Conservation (phyloP, 2,113 vertebrate genomes). For the Paradoxurus hermaphroditus region DNA sequence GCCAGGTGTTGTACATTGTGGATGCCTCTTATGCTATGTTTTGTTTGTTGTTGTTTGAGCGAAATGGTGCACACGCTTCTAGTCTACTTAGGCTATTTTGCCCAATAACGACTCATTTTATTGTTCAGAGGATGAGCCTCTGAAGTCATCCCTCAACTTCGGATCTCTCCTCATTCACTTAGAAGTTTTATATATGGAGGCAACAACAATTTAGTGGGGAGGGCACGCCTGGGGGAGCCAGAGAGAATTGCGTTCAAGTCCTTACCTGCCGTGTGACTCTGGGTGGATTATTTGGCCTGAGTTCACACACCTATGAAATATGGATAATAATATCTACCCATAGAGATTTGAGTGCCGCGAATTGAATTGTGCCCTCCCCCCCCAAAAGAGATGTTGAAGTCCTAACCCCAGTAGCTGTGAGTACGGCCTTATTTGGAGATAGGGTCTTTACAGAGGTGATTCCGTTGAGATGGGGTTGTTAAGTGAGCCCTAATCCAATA, state of each 20-base stretch:
- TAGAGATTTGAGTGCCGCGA: neutral
- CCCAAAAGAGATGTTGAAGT: neutral
- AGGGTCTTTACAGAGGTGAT: neutral
- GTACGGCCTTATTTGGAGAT: neutral
- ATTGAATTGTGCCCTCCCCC: neutral
- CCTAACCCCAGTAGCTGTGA: neutral
- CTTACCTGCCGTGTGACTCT: neutral
- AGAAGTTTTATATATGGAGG: neutral
- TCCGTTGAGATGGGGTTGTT: neutral
- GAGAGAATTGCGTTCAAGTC: neutral
- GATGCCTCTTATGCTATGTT: neutral
- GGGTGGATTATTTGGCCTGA: neutral
- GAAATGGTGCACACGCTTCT: neutral
- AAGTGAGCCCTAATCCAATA: neutral
- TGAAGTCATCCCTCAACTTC: neutral
- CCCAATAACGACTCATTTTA: neutral
- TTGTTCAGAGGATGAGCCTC: neutral
- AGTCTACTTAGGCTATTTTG: neutral
- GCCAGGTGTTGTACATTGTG: neutral
- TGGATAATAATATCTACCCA: neutral
- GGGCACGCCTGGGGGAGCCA: fast-evolving
- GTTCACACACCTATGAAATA: neutral
- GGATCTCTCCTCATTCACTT: neutral
- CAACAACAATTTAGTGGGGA: neutral
- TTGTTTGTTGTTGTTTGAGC: neutral